Base-by-base conservation (phyloP, 2,888 invertebrate species). In the Tridacna crocea region DNA sequence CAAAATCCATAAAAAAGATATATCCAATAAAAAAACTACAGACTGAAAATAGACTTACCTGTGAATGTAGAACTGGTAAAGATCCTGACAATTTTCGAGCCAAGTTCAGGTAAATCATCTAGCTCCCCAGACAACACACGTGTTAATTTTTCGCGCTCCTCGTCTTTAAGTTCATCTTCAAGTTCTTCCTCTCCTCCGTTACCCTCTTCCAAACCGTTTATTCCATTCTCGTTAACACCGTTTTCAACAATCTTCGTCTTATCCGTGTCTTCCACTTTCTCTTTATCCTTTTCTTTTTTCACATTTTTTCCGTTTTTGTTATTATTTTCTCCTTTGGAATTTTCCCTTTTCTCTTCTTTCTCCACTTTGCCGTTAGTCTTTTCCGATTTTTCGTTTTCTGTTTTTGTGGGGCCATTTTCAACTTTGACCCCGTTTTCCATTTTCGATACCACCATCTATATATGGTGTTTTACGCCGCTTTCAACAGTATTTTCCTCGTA, bases 1-100 rank as follows among this genome's bases (percentile, higher is more conserved):
- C 36, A 36, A 36, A 36, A 36, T 4, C 2, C 36, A 36, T 36
- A 36, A 2, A 4, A 36, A 8, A 8, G 36, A 36, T 8, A 36
- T n/a, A n/a, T n/a, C n/a, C n/a, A n/a, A n/a, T n/a, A 36, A 36
- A 36, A 36, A 36, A 36, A 36, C 36, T n/a, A n/a, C n/a, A n/a
- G n/a, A n/a, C n/a, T n/a, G 36, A 36, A 36, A 36, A 36, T 8
- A 26, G 17, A 78, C 91, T 94, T 95, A 98, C 99, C 99, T 92
- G 99, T 99, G 93, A 99, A 99, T 0, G 99, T 99, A 0, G 99
- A 99, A 93, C 98, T 99, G 83, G 99, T 99, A 94, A 99, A 99
- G 91, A 99, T 99, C 89, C 99, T 96, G 46, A 99, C 99, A 92
- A 99, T 98, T 96, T 99, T 99, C 63, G 99, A 99, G 95, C 98